Evolutionary conservation across 1,140 invertebrate genomes (phyloP).

Genomic region (Drosophila oshimai): DNA sequence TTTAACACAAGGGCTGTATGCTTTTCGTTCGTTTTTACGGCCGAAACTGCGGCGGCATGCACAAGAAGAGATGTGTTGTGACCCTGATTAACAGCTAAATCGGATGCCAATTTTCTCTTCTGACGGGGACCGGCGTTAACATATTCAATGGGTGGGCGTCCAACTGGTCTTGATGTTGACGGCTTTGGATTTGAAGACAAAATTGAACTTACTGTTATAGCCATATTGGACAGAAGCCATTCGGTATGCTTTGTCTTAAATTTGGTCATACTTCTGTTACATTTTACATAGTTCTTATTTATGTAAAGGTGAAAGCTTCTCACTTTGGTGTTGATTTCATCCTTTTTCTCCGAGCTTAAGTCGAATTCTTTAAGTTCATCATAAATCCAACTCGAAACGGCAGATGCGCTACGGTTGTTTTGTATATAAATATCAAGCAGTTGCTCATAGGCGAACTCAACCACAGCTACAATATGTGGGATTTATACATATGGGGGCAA

Average conservation of each 20-base stretch:
- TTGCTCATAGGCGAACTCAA: too few species aligned
- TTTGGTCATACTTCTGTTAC: not conserved
- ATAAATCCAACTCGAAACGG: slow-evolving; percentile 9
- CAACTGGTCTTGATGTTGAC: slow-evolving; percentile 10
- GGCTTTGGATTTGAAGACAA: slow-evolving; percentile 21
- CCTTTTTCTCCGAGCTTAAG: not conserved
- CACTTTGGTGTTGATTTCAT: not conserved
- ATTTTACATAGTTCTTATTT: not conserved
- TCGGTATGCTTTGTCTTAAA: slow-evolving; percentile 28
- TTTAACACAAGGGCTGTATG: slow-evolving; percentile 5
- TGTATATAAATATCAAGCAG: too few species aligned
- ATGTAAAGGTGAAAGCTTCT: not conserved
- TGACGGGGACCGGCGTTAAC: too few species aligned
- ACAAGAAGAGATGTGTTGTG: too few species aligned
- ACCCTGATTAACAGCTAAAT: too few species aligned
- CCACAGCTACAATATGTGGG: too few species aligned
- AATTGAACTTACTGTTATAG: slow-evolving; percentile 2
- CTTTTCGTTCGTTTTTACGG: too few species aligned
- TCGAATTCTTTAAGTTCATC: not conserved
- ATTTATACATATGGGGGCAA: too few species aligned
- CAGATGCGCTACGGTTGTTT: slow-evolving; percentile 8
- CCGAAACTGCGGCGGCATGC: too few species aligned
- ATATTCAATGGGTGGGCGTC: slow-evolving; percentile 6
- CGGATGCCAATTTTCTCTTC: too few species aligned
- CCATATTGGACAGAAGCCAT: slow-evolving; percentile 14